phyloP scores from a whole-genome alignment of 1,140 invertebrate genomes.

The Drosophila malerkotliana region DNA sequence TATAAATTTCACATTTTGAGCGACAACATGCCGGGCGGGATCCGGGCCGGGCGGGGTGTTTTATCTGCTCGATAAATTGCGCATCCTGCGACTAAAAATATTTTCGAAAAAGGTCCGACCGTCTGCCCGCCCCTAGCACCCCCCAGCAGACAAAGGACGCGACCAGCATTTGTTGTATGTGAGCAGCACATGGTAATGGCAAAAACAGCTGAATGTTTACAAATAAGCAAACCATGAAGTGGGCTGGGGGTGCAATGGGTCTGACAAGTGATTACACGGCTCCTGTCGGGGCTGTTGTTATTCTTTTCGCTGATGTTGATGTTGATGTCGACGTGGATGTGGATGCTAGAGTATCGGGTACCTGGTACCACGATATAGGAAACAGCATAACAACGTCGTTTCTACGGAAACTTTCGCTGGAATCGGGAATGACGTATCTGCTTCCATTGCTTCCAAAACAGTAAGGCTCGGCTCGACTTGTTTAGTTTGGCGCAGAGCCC shows the following conservation, averaged over 20 bases:
- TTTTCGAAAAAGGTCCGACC: constrained; percentile 32
- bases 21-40: constrained; percentile 40
- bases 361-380: neutral
- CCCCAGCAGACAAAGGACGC: neutral
- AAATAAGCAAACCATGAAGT: constrained; percentile 55
- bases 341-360: neutral
- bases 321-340: constrained; percentile 4
- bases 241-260: constrained; percentile 1
- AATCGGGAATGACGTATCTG: neutral
- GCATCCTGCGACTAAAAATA: constrained; percentile 67
- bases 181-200: constrained; percentile 25
- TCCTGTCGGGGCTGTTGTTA: constrained; percentile 30
- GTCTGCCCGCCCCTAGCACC: neutral
- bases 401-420: neutral
- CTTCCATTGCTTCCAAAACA: neutral
- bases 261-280: constrained; percentile 77
- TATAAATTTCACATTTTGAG: constrained; percentile 70
- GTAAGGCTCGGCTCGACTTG: neutral
- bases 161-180: constrained; percentile 11
- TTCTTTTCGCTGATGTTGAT: constrained; percentile 37
- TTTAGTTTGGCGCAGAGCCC: constrained; percentile 7
- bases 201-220: constrained; percentile 66
- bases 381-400: neutral
- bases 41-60: constrained; percentile 24
- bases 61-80: constrained; percentile 74